Base-by-base conservation (phyloP, 2,113 vertebrate genomes). In the Aythya baeri region DNA sequence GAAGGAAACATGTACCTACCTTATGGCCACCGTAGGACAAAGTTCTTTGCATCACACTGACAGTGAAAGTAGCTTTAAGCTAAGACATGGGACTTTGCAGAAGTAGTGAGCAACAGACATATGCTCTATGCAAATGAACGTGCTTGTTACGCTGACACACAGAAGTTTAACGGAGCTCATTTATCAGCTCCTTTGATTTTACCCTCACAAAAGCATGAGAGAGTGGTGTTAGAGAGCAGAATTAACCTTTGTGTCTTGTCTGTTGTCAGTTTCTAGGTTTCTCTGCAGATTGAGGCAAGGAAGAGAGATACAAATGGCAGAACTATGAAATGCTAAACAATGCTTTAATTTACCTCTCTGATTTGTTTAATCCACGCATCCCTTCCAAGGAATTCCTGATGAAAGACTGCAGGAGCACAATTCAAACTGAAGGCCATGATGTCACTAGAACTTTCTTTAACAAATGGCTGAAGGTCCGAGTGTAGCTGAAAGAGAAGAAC, bases 391-490 rank as follows among this genome's bases (percentile, higher is more conserved):
- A 98, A 97, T 89, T 99, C 98, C 80, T 98, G 98, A 97, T 99
- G 99, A 77, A 99, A 98, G 85, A 99, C 80, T 79, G 98, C 98
- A 38, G 99, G 99, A 73, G 99, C 99, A 58, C 98, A 98, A 96
- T 98, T 99, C 84, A 99, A 95, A 95, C 98, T 98, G 97, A 99
- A 99, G 58, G 98, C 80, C 68, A 82, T 22, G 3, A 96, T 94
- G 66, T 98, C 99, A 88, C 89, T 96, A 65, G 96, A 66, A 78
- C 96, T 96, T 94, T 97, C 98, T 97, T 98, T 99, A 97, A 99
- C 63, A 97, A 99, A 99, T 3, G 99, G 99, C 96, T 99, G 99
- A 82, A 99, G 98, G 97, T 99, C 99, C 10, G 98, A 98, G 98
- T 99, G 99, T 38, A 99, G 98, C 99, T 99, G 96, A 90, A 98